Conservation (phyloP, 64 coral and sea anemone genomes). For the Catalaphyllia jardinei region DNA sequence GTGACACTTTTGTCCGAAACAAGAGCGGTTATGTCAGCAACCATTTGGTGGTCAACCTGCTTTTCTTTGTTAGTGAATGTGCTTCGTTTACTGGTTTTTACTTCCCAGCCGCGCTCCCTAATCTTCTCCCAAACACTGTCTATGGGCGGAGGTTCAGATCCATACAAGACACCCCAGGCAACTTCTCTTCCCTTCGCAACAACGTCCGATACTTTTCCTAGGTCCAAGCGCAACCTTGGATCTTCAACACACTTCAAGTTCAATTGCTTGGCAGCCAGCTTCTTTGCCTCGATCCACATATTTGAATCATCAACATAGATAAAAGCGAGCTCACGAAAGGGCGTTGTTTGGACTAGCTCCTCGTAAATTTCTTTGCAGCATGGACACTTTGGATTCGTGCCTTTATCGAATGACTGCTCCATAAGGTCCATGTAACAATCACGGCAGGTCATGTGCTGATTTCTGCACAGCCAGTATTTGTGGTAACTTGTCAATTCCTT, state of each 20-base stretch:
- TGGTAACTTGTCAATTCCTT: not conserved
- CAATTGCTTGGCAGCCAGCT: not conserved
- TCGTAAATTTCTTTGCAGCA: not conserved
- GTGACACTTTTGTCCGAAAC: slow-evolving; percentile 1
- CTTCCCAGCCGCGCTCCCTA: not conserved
- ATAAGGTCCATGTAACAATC: not conserved
- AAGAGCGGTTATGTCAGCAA: not conserved
- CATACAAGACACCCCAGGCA: slow-evolving; percentile 12
- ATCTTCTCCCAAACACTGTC: slow-evolving; percentile 30
- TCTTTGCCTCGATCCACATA: slow-evolving; percentile 33
- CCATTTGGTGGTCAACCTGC: slow-evolving; percentile 25
- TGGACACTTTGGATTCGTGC: not conserved
- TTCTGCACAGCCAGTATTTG: not conserved
- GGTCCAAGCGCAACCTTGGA: slow-evolving; percentile 2
- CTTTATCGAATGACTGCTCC: not conserved
- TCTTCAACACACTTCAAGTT: slow-evolving; percentile 23
- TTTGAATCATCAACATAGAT: slow-evolving; percentile 39
- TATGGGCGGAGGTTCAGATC: slow-evolving; percentile 31
- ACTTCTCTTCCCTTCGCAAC: slow-evolving; percentile 8
- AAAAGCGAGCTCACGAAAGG: not conserved
- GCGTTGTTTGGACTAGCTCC: not conserved
- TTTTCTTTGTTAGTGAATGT: slow-evolving; percentile 13
- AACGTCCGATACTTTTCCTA: not conserved
- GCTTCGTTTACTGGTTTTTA: not conserved
- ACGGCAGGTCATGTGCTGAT: not conserved